Percentiles rank a stretch among this genome's conserved stretches.
phyloP scores from a whole-genome alignment of 2,113 vertebrate species.

The Rhinopomastus cyanomelas region DNA sequence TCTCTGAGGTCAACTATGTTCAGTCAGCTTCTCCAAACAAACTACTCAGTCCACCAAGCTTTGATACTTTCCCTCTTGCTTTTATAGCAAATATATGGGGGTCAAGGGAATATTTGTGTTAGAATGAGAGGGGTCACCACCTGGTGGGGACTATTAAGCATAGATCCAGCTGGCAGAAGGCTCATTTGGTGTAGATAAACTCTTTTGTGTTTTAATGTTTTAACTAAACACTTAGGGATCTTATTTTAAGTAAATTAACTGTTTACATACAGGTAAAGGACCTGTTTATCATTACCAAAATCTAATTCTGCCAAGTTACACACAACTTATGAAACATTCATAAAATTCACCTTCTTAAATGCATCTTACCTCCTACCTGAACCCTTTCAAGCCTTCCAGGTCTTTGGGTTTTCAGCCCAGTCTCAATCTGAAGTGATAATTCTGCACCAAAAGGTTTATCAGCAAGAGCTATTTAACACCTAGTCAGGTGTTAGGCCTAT shows the following conservation, averaged over 20 bases:
- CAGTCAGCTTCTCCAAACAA: slow-evolving; percentile 43
- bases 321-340: background rate
- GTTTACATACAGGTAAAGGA: background rate
- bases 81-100: slow-evolving; percentile 4
- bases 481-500: slow-evolving; percentile 56
- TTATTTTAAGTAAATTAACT: background rate
- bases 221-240: background rate
- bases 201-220: background rate
- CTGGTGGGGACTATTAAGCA: background rate
- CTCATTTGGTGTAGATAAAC: background rate
- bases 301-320: background rate
- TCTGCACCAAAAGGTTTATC: slow-evolving; percentile 18
- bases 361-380: background rate
- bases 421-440: slow-evolving; percentile 3
- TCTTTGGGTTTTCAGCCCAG: background rate
- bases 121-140: background rate
- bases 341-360: background rate
- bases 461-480: slow-evolving; percentile 27
- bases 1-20: background rate
- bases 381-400: background rate
- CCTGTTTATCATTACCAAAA: background rate
- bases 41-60: background rate
- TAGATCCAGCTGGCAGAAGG: background rate
- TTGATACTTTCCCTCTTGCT: slow-evolving; percentile 27
- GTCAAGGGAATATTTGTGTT: slow-evolving; percentile 1